These are phyloP conservation scores for Lepilemur septentrionalis DNA, from an alignment of 2,797 vertebrate genomes.

Conservation along the genomic window DNA sequence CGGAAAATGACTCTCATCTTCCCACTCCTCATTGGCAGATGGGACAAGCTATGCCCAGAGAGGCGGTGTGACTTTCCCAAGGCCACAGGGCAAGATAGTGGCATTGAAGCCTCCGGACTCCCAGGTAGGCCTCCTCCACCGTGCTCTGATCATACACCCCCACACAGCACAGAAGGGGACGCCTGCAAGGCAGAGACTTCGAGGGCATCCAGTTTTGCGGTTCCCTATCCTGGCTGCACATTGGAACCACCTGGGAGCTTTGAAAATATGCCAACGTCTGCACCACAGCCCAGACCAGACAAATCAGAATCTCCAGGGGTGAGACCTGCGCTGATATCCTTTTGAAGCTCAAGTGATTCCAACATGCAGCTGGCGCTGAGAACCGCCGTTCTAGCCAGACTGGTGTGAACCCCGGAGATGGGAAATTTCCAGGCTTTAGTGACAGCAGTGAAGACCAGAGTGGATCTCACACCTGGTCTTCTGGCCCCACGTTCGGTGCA, in stretches of 20 bases:
- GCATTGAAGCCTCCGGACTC: not conserved
- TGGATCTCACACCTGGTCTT: not conserved
- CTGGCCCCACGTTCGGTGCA: not conserved
- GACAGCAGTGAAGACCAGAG: not conserved
- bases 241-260: not conserved
- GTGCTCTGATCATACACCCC: not conserved
- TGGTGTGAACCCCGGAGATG: not conserved
- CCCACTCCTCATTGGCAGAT: not conserved
- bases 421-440: not conserved
- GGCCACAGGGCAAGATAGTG: not conserved
- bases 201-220: not conserved
- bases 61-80: not conserved
- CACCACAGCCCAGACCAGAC: not conserved
- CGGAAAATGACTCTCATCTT: not conserved
- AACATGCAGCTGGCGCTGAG: not conserved
- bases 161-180: not conserved
- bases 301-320: not conserved
- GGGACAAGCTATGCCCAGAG: not conserved
- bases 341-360: not conserved
- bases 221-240: not conserved
- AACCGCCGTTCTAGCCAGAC: not conserved
- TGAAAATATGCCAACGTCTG: too few species aligned
- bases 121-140: not conserved
- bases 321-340: not conserved
- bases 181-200: not conserved